Base-by-base conservation (phyloP, 2,113 vertebrate genomes). In the Carettochelys insculpta region DNA sequence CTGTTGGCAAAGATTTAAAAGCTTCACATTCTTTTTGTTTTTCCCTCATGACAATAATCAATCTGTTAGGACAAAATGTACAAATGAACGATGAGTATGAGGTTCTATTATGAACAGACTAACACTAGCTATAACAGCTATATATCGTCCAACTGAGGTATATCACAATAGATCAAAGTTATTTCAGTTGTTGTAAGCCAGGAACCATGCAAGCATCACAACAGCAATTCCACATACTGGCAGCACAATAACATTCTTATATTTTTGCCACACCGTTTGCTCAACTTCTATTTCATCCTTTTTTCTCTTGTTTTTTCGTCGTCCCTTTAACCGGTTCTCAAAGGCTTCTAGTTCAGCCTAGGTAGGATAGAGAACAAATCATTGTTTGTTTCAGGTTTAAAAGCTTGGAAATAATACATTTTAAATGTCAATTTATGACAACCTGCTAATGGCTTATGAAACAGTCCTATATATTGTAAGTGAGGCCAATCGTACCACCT, bases 271-370 rank as follows among this genome's bases (percentile, higher is more conserved):
- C 0, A n/a, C 90, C 0, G 97, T 93, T 25, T 96, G 98, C 84
- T 97, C 97, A 68, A 96, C 56, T 88, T 97, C 96, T 92, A 98
- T 98, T 94, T 98, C 98, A 65, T 98, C 98, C 90, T 97, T 98
- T n/a, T 97, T 98, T 94, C 96, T 98, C 97, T 98, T 99, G 80
- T 97, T 98, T 97, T 99, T 98, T 58, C 98, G 97, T 82, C 98
- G 97, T 3, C 99, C 99, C 95, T 98, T 99, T 95, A 99, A 98
- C 34, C 99, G 98, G 94, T 99, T 99, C 97, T 99, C 98, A 92
- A 99, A 99, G 76, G 99, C 99, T 94, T 99, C 99, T 92, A 99
- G 97, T 97, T 99, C 99, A 94, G 99, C 99, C 99, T 99, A 95
- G 79, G 96, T 47, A 53, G 97, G 94, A 56, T 16, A 96, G 13